Evolutionary conservation across 2,113 vertebrate genomes (phyloP).

Genomic region (Phalacrocorax aristotelis): DNA sequence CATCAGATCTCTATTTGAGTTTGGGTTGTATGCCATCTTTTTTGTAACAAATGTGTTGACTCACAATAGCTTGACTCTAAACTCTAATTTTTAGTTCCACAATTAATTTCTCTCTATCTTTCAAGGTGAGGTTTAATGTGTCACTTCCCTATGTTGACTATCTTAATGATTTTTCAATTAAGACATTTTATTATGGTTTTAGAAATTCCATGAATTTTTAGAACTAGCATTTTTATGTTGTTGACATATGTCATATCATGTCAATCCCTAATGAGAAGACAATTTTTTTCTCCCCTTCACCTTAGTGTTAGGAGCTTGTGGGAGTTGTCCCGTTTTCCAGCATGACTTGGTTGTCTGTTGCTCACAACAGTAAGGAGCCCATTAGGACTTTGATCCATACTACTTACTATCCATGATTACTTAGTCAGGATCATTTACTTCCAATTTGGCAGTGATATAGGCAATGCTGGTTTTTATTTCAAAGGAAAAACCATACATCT

Average conservation of each 20-base stretch:
- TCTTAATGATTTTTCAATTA: neutral
- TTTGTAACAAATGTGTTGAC: neutral
- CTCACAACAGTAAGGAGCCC: neutral
- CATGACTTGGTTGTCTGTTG: neutral
- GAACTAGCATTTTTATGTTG: neutral
- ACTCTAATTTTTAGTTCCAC: neutral
- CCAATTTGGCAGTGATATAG: neutral
- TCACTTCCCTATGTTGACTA: neutral
- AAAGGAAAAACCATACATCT: neutral
- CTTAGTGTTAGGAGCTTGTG: neutral
- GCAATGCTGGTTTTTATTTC: neutral
- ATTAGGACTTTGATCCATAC: neutral
- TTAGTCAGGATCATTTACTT: neutral
- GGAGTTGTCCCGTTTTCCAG: neutral
- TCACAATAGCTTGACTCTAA: neutral
- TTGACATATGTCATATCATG: neutral
- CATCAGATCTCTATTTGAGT: neutral
- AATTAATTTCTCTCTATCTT: neutral
- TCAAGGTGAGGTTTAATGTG: neutral
- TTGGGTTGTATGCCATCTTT: neutral
- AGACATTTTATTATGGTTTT: neutral
- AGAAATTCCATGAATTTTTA: neutral
- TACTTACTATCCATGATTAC: neutral
- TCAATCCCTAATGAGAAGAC: neutral
- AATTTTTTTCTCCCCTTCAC: neutral